These are phyloP conservation scores for Eciton burchellii DNA, from an alignment of 1,140 invertebrate species.

Conservation along the genomic window DNA sequence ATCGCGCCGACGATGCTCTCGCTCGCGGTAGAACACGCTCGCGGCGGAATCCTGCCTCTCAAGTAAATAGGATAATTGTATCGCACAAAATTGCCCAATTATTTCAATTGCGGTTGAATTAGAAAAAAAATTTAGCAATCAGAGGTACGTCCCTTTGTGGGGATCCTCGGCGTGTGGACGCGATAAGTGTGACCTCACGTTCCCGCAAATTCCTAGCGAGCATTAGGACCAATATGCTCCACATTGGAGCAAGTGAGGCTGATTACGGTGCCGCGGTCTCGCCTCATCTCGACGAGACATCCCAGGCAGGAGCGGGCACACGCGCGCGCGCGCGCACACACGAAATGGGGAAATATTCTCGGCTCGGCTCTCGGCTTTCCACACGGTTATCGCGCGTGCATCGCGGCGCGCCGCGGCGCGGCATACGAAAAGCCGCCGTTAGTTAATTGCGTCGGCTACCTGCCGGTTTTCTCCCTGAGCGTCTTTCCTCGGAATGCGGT, in stretches of 20 bases:
- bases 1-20: no score
- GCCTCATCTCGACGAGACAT: constrained; percentile 11
- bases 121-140: background rate
- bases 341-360: constrained; percentile 7
- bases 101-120: constrained; percentile 1
- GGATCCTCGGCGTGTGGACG: background rate
- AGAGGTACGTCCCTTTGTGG: background rate
- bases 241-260: constrained; percentile 37
- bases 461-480: constrained; percentile 19
- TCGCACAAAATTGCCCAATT: no score
- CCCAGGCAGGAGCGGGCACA: background rate
- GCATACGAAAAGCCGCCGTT: constrained; percentile 22
- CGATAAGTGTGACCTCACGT: background rate
- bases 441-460: constrained; percentile 25
- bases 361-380: background rate
- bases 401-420: background rate
- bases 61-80: no score
- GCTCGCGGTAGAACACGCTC: no score
- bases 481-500: constrained; percentile 38
- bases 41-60: no score
- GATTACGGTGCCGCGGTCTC: constrained; percentile 22
- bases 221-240: constrained; percentile 40
- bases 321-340: no score
- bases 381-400: background rate
- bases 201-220: constrained; percentile 11